Percentiles rank a stretch among this genome's conserved stretches.
Conservation (phyloP, 2,888 invertebrate genomes). For the Drosophila peninsularis region DNA sequence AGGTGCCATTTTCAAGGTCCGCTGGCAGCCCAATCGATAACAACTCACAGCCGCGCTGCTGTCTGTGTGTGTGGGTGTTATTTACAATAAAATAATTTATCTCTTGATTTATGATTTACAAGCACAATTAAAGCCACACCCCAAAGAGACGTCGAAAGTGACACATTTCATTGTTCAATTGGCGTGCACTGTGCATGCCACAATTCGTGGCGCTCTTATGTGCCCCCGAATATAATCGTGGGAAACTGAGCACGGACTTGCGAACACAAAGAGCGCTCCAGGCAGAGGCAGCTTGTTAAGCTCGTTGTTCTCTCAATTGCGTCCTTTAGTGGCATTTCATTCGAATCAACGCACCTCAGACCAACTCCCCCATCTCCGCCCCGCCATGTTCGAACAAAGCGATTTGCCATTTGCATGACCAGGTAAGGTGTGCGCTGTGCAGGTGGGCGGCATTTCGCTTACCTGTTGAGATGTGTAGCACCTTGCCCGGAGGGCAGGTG, state of each 20-base stretch:
- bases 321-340: constrained; percentile 60
- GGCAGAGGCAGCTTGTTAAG: constrained; percentile 68
- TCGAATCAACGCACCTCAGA: constrained; percentile 38
- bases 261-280: constrained; percentile 37
- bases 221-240: constrained; percentile 29
- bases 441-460: constrained; percentile 35
- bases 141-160: constrained; percentile 42
- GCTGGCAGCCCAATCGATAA: constrained; percentile 50
- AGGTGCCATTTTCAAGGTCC: constrained; percentile 50
- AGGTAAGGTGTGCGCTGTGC: constrained; percentile 26
- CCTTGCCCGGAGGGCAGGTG: constrained; percentile 24
- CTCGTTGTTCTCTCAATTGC: constrained; percentile 78
- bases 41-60: constrained; percentile 11
- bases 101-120: constrained; percentile 70
- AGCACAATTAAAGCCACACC: constrained; percentile 53
- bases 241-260: constrained; percentile 18
- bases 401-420: constrained; percentile 53
- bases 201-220: constrained; percentile 1
- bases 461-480: constrained; percentile 63
- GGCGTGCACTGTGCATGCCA: constrained; percentile 36
- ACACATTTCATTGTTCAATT: constrained; percentile 61
- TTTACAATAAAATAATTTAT: constrained; percentile 53
- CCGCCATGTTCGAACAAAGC: constrained; percentile 24
- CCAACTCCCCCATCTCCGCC: not conserved
- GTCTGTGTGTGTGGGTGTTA: constrained; percentile 13